phyloP scores from a whole-genome alignment of 92 coral and sea anemone species.

The Zoanthus solanderi region DNA sequence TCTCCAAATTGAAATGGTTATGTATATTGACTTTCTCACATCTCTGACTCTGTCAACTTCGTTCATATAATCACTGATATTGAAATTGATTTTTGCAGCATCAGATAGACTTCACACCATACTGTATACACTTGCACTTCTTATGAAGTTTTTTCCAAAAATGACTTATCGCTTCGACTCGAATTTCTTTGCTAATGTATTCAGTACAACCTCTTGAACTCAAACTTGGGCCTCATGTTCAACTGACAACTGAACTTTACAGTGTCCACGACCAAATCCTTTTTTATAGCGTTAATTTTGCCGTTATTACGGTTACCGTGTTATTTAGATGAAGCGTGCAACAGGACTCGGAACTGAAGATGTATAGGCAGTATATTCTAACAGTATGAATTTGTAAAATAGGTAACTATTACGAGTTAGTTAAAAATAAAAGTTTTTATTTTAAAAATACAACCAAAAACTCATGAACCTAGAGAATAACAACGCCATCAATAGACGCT shows the following conservation, averaged over 20 bases:
- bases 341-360: too few species aligned
- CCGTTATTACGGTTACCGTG: too few species aligned
- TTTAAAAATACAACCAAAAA: not conserved
- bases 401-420: too few species aligned
- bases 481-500: too few species aligned
- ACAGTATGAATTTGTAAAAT: not conserved
- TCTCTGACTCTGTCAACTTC: not conserved
- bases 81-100: too few species aligned
- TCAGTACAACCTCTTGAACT: not conserved
- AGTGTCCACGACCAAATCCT: not conserved
- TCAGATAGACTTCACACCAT: not conserved
- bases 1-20: not conserved
- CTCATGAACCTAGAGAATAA: not conserved
- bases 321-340: too few species aligned
- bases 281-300: too few species aligned
- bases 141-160: not conserved
- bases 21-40: not conserved
- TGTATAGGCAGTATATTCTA: not conserved
- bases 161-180: not conserved
- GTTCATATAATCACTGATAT: not conserved
- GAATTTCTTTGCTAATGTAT: not conserved
- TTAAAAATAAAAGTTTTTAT: not conserved
- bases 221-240: not conserved
- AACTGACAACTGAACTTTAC: not conserved
- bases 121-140: not conserved